Evolutionary conservation across 2,888 invertebrate species (phyloP).

Genomic region (Cephus spinipes): DNA sequence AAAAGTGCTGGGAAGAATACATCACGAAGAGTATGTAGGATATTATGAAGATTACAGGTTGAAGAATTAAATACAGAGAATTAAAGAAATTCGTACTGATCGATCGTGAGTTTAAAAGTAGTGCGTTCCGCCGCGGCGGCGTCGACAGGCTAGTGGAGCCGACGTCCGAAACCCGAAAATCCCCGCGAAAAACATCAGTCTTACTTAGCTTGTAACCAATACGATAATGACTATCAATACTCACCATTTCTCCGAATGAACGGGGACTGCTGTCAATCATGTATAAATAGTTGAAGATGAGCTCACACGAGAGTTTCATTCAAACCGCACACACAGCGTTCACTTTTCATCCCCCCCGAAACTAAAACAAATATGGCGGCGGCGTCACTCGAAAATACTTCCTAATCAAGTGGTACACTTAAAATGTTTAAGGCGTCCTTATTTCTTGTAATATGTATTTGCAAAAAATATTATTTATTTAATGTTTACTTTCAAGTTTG

Average conservation of each 20-base stretch:
- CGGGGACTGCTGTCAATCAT: slow-evolving; percentile 24
- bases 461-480: not conserved
- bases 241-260: slow-evolving; percentile 51
- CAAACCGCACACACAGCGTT: slow-evolving; percentile 43
- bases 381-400: slow-evolving; percentile 49
- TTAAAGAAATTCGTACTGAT: not conserved
- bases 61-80: not conserved
- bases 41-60: not conserved
- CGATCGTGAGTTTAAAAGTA: slow-evolving; percentile 40
- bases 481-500: not conserved
- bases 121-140: slow-evolving; percentile 40
- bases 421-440: not conserved
- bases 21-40: not conserved
- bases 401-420: not conserved
- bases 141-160: slow-evolving; percentile 20
- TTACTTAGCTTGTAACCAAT: not conserved
- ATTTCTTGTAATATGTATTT: not conserved
- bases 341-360: slow-evolving; percentile 55
- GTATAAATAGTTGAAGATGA: not conserved
- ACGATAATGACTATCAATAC: slow-evolving; percentile 20
- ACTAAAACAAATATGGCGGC: slow-evolving; percentile 64
- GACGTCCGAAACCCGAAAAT: slow-evolving; percentile 45
- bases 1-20: not conserved
- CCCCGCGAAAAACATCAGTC: slow-evolving; percentile 49
- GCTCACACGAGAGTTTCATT: slow-evolving; percentile 35